These are phyloP conservation scores for Arrhopalites spinosus DNA, from an alignment of 2,888 invertebrate species.

Conservation along the genomic window DNA sequence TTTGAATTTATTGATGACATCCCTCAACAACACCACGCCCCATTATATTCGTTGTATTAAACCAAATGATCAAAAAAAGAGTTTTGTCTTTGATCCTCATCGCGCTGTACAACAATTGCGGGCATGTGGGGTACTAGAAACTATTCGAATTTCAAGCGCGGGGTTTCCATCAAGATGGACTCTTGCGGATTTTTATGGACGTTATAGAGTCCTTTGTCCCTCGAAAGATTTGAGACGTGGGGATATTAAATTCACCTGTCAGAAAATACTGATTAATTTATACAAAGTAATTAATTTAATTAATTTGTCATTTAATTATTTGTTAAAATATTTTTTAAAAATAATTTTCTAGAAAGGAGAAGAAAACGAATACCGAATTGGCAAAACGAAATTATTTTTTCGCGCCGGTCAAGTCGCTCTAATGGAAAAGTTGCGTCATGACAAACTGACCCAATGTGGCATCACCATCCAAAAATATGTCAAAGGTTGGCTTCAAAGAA, in stretches of 20 bases:
- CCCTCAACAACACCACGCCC: constrained; percentile 92
- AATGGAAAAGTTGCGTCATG: constrained; percentile 88
- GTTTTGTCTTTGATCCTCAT: constrained; percentile 83
- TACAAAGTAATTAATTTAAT: constrained; percentile 63
- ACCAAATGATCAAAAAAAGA: constrained; percentile 84
- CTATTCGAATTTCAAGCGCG: constrained; percentile 95
- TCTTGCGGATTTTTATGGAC: constrained; percentile 68
- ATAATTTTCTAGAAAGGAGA: constrained; percentile 70
- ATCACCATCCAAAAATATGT: constrained; percentile 91
- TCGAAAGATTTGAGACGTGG: constrained; percentile 76
- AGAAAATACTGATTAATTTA: constrained; percentile 75
- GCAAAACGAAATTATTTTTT: constrained; percentile 98
- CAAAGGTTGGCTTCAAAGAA: constrained; percentile 78
- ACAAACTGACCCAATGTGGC: constrained; percentile 78
- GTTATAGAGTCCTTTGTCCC: constrained; percentile 83
- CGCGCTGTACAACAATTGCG: constrained; percentile 88
- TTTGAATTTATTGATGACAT: constrained; percentile 86
- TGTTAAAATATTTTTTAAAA: not conserved
- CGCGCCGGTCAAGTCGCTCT: constrained; percentile 97
- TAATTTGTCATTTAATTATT: not conserved
- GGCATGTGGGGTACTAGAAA: constrained; percentile 97
- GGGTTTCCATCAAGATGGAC: constrained; percentile 84
- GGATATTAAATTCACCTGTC: constrained; percentile 78
- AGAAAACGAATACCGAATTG: constrained; percentile 94
- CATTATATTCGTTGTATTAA: constrained; percentile 99